A percentile compares a stretch with the other conserved stretches of the same genome.
Evolutionary conservation across 1,140 invertebrate genomes (phyloP).

Genomic region (Drosophila nannoptera): DNA sequence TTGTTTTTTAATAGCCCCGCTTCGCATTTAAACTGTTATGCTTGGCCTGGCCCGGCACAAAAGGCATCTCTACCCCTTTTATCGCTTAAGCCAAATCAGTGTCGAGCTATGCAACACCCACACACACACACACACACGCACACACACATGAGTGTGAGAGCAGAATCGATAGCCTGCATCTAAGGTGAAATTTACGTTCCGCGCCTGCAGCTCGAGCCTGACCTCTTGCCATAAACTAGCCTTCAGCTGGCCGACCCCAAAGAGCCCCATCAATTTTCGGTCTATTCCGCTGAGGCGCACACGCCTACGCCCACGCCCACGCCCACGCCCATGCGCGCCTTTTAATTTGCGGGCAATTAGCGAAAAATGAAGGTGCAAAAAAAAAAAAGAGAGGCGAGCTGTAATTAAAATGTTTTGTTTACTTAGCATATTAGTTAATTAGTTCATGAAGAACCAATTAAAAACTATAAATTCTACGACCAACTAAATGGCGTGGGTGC

Average conservation of each 20-base stretch:
- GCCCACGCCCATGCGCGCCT: background rate
- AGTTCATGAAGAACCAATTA: slow-evolving; percentile 21
- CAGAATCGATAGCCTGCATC: slow-evolving; percentile 26
- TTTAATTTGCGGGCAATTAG: slow-evolving; percentile 51
- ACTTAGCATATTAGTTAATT: slow-evolving; percentile 54
- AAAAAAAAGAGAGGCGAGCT: slow-evolving; percentile 1
- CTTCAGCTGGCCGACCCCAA: background rate
- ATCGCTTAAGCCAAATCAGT: slow-evolving; percentile 74
- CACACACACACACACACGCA: slow-evolving; percentile 6
- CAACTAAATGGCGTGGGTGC: slow-evolving; percentile 39
- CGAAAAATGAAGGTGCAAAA: slow-evolving; percentile 22
- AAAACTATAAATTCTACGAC: background rate
- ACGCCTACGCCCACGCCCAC: slow-evolving; percentile 2
- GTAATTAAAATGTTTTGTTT: slow-evolving; percentile 57
- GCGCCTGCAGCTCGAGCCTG: slow-evolving; percentile 9
- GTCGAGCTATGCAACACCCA: slow-evolving; percentile 60
- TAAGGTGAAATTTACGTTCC: slow-evolving; percentile 37
- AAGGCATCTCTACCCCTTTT: slow-evolving; percentile 61
- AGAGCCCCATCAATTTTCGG: slow-evolving; percentile 54
- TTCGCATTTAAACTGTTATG: slow-evolving; percentile 76
- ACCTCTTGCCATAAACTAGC: slow-evolving; percentile 11
- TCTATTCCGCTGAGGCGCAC: slow-evolving; percentile 32
- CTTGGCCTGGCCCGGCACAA: slow-evolving; percentile 62
- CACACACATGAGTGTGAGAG: background rate
- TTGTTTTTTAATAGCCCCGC: slow-evolving; percentile 74